Percentiles rank a stretch among this genome's conserved stretches.
phyloP scores from a whole-genome alignment of 2,113 vertebrate genomes.

The Scomber japonicus region DNA sequence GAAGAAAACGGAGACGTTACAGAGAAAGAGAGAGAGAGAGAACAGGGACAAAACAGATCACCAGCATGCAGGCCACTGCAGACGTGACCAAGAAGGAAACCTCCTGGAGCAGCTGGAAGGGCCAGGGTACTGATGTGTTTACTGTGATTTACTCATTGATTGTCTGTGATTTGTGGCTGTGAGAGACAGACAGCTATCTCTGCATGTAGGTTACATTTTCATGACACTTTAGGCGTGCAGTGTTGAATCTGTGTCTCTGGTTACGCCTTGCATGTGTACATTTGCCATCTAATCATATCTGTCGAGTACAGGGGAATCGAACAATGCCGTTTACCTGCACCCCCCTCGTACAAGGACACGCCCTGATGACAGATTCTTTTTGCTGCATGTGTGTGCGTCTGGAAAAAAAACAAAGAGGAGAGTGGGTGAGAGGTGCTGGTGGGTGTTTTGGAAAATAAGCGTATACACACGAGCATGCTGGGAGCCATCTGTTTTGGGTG shows the following conservation, averaged over 20 bases:
- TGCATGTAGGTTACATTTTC: conserved; percentile 52
- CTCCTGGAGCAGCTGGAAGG: conserved; percentile 97
- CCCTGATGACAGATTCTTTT: conserved; percentile 55
- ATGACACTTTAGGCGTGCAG: not conserved
- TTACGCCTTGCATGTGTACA: conserved; percentile 52
- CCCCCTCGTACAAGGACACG: conserved; percentile 58
- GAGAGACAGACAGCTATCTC: conserved; percentile 18
- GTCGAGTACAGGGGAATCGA: conserved; percentile 7
- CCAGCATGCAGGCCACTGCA: conserved; percentile 95
- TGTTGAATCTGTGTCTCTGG: conserved; percentile 41
- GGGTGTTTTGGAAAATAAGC: conserved; percentile 46
- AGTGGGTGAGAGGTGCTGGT: conserved; percentile 27
- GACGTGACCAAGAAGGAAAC: conserved; percentile 96
- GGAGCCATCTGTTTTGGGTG: conserved; percentile 61
- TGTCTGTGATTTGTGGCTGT: conserved; percentile 45
- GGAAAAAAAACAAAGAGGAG: conserved; percentile 9
- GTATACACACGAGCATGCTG: conserved; percentile 33
- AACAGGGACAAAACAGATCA: conserved; percentile 68
- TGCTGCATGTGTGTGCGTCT: conserved; percentile 35
- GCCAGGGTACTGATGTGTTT: conserved; percentile 91
- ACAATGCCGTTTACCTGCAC: conserved; percentile 28
- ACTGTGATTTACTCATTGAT: conserved; percentile 47
- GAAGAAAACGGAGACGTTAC: conserved; percentile 64
- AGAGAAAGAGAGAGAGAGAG: conserved; percentile 63
- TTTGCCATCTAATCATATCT: conserved; percentile 23